Evolutionary conservation across 2,888 invertebrate species (phyloP).

Genomic region (Abscondita cerata): DNA sequence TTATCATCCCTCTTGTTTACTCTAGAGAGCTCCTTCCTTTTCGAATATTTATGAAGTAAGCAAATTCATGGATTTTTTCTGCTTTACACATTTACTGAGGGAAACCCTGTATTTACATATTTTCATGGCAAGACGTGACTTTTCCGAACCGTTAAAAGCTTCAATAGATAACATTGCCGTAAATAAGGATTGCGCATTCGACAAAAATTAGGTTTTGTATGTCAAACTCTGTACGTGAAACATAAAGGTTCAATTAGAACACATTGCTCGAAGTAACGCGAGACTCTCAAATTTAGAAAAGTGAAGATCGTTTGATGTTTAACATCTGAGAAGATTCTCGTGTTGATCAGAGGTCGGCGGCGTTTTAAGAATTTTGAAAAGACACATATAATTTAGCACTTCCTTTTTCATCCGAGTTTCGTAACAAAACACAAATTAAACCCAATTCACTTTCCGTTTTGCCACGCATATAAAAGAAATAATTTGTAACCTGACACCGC

Average conservation of each 20-base stretch:
- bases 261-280: background rate
- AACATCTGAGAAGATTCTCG: too few relatives aligned
- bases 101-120: conserved; percentile 24
- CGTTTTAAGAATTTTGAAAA: too few relatives aligned
- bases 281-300: background rate
- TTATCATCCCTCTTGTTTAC: conserved; percentile 30
- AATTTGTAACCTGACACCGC: conserved; percentile 1
- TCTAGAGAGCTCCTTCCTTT: conserved; percentile 25
- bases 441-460: too few relatives aligned
- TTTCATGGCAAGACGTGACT: conserved; percentile 17
- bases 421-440: too few relatives aligned
- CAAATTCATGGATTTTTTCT: conserved; percentile 26
- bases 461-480: too few relatives aligned
- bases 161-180: conserved; percentile 12
- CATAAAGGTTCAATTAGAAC: background rate
- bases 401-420: too few relatives aligned
- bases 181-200: background rate
- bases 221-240: background rate
- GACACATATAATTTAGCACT: too few relatives aligned
- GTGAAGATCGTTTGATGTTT: too few relatives aligned
- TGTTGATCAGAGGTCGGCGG: too few relatives aligned
- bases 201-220: background rate
- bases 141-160: conserved; percentile 19
- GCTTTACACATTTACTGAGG: conserved; percentile 20
- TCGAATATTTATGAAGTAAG: conserved; percentile 31